A percentile compares a stretch with the other conserved stretches of the same genome.
These are phyloP conservation scores for Oenanthe oenanthe DNA, from an alignment of 2,113 vertebrate genomes.

Conservation along the genomic window DNA sequence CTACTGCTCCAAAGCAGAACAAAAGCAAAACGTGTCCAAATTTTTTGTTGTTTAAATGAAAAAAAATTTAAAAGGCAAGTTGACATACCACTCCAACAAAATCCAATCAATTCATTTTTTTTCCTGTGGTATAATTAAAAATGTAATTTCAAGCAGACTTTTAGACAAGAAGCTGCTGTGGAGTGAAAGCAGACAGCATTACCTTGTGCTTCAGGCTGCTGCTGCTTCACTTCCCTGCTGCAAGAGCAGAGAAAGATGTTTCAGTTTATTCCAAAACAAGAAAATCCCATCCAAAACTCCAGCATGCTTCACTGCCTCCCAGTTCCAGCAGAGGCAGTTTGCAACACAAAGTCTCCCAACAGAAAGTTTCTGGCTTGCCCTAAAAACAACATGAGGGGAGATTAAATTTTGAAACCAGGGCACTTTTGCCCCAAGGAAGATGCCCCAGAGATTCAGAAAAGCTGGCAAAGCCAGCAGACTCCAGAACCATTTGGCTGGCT, in stretches of 20 bases:
- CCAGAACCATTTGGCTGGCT: background rate
- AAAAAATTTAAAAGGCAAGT: background rate
- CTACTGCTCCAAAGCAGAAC: constrained; percentile 34
- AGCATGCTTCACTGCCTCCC: background rate
- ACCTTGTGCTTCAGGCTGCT: background rate
- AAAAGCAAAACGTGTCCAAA: background rate
- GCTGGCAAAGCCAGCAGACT: accelerated
- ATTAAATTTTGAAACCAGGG: background rate
- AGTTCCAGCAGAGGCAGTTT: background rate
- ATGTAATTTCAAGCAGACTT: background rate
- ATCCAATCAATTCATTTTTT: background rate
- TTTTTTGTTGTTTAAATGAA: background rate
- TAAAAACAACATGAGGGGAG: background rate
- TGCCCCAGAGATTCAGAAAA: background rate
- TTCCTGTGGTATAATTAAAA: background rate
- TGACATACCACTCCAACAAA: background rate
- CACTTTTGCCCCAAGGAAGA: background rate
- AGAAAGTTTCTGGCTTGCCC: background rate
- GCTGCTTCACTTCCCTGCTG: background rate
- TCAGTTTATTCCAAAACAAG: background rate
- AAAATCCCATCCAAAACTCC: background rate
- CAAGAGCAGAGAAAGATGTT: background rate
- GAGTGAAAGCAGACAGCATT: background rate
- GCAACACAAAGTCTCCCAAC: background rate
- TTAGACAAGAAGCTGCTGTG: background rate